These are phyloP conservation scores for Homalodisca vitripennis DNA, from an alignment of 1,140 invertebrate species.

Conservation along the genomic window DNA sequence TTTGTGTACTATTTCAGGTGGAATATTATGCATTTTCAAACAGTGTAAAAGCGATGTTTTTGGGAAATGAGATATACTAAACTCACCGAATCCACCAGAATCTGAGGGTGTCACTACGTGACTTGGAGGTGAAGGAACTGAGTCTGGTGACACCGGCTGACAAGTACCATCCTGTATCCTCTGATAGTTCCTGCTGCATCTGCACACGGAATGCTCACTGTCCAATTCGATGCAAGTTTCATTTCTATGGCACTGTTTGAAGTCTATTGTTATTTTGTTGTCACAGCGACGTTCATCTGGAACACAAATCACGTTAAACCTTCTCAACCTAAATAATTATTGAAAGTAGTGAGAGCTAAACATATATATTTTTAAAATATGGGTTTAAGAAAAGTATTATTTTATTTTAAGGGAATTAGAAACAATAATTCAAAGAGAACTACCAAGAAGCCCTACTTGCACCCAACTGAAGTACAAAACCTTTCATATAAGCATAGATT, in stretches of 20 bases:
- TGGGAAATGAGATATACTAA: background rate
- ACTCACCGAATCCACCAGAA: conserved; percentile 17
- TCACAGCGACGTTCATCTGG: background rate
- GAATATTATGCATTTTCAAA: background rate
- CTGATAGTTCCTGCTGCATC: background rate
- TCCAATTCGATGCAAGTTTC: background rate
- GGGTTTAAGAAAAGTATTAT: too few species aligned
- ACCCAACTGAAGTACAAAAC: too few species aligned
- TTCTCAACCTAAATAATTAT: too few species aligned
- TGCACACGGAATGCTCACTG: background rate
- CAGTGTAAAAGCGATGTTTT: background rate
- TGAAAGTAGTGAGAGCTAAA: too few species aligned
- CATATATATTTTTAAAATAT: too few species aligned
- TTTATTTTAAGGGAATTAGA: too few species aligned
- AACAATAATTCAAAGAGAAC: too few species aligned
- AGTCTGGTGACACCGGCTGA: background rate
- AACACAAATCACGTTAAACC: background rate
- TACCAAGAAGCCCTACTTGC: too few species aligned
- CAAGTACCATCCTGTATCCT: background rate
- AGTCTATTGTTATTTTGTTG: background rate
- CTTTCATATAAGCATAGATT: too few species aligned
- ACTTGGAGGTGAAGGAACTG: background rate
- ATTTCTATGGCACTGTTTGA: conserved; percentile 3
- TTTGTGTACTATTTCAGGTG: background rate
- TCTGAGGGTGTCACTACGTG: background rate